These are phyloP conservation scores for Manacus vitellinus DNA, from an alignment of 2,113 vertebrate species.

Conservation along the genomic window DNA sequence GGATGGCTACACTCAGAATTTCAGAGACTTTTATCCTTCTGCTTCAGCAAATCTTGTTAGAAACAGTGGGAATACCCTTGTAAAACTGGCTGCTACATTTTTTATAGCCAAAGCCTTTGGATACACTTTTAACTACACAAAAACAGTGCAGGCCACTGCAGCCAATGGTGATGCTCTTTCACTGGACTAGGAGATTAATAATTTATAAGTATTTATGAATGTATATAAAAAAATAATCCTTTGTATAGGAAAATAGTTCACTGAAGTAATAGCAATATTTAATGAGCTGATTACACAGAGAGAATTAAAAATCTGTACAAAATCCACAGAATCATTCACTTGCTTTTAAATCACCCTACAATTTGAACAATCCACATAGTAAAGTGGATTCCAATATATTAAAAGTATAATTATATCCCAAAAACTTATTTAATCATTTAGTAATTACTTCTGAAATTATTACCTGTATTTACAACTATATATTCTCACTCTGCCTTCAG, in stretches of 20 bases:
- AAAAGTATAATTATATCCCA: neutral
- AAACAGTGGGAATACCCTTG: neutral
- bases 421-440: neutral
- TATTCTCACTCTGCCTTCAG: constrained; percentile 79
- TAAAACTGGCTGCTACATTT: neutral
- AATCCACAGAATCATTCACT: neutral
- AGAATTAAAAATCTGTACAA: neutral
- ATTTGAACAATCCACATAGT: neutral
- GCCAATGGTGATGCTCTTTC: neutral
- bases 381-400: neutral
- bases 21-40: neutral
- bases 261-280: neutral
- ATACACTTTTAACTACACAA: neutral
- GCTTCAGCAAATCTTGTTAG: neutral
- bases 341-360: neutral
- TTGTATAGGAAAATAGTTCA: neutral
- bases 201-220: neutral
- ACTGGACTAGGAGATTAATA: neutral
- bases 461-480: constrained; percentile 91
- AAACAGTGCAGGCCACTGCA: neutral
- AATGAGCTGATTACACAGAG: neutral
- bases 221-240: neutral
- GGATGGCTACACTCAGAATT: neutral
- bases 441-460: neutral
- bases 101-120: neutral